Evolutionary conservation across 2,797 vertebrate genomes (phyloP), one percentile per base, ranked within the genome.

Genomic region (Bovichtus variegatus): DNA sequence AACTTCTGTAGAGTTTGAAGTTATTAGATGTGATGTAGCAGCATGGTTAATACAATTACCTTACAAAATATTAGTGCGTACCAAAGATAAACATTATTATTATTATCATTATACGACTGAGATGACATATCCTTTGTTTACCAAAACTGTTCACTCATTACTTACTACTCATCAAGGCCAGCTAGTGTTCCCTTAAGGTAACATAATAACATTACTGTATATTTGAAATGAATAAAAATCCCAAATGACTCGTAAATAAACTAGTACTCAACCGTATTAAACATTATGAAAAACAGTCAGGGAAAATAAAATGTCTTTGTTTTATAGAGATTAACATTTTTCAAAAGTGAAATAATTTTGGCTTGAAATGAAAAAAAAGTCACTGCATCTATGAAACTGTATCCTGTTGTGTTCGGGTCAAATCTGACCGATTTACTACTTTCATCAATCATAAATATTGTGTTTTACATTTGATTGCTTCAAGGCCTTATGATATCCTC

Each of bases 61-160:
- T 46, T 15, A 34, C 0, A 50, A n/a, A 16, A 31, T 44, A 62
- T 11, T 50, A 44, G 25, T 41, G 38, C 16, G 23, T 40, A 41
- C 53, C 9, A 50, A 25, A 66, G 19, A 74, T 13, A 29, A 3
- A 62, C 7, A 58, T 8, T 2, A 5, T 16, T 13, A 23, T 58
- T 0, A 0, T 34, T 55, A 46, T 46, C 0, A 29, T 49, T 69
- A 29, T 19, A n/a, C 67, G 21, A 34, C 38, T 49, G 51, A 66
- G 43, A 38, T 59, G 41, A 50, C n/a, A 67, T 53, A 67, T 73
- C 75, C 75, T 57, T 80, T 70, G 25, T 78, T 71, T 44, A 57
- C 10, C 31, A 59, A 29, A 70, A 80, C 6, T 10, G 16, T 41
- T 63, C 0, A 44, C 16, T 25, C 23, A 13, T 18, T 43, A 18